These are phyloP conservation scores for Amniataba percoides DNA, from an alignment of 2,797 vertebrate genomes.

Conservation along the genomic window DNA sequence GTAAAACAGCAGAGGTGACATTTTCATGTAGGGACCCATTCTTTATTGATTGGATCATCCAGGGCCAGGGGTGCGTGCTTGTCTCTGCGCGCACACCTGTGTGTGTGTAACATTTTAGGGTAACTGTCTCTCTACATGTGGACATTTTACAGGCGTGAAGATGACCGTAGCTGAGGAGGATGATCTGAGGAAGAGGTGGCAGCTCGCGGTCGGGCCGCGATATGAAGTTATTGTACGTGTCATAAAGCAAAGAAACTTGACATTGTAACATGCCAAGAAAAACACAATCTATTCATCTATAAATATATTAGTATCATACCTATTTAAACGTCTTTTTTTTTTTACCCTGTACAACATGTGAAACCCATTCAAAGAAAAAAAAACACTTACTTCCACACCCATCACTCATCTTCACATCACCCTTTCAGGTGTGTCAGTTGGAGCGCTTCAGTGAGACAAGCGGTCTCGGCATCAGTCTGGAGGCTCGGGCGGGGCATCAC, in stretches of 20 bases:
- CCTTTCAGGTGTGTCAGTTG: constrained; percentile 89
- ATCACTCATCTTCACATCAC: neutral
- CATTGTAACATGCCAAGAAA: neutral
- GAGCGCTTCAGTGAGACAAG: constrained; percentile 93
- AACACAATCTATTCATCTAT: neutral
- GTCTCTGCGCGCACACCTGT: constrained; percentile 3
- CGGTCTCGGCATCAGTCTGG: constrained; percentile 93
- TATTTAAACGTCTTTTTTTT: neutral
- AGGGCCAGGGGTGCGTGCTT: constrained; percentile 1
- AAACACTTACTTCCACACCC: neutral
- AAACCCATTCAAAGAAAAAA: constrained; percentile 7
- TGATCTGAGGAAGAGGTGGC: constrained; percentile 88
- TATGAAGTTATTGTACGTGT: constrained; percentile 92
- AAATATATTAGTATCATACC: neutral
- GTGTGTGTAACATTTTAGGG: neutral
- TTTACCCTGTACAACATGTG: neutral
- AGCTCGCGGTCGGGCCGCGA: constrained; percentile 87
- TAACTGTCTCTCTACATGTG: constrained; percentile 41
- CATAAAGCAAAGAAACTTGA: neutral
- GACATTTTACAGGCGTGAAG: constrained; percentile 71
- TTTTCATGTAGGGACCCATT: constrained; percentile 40
- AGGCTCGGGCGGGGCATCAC: constrained; percentile 92
- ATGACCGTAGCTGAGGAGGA: constrained; percentile 80
- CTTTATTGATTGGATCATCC: constrained; percentile 45
- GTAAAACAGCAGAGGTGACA: constrained; percentile 29